Base-by-base conservation (phyloP, 2,113 vertebrate genomes). In the Enhydra lutris region DNA sequence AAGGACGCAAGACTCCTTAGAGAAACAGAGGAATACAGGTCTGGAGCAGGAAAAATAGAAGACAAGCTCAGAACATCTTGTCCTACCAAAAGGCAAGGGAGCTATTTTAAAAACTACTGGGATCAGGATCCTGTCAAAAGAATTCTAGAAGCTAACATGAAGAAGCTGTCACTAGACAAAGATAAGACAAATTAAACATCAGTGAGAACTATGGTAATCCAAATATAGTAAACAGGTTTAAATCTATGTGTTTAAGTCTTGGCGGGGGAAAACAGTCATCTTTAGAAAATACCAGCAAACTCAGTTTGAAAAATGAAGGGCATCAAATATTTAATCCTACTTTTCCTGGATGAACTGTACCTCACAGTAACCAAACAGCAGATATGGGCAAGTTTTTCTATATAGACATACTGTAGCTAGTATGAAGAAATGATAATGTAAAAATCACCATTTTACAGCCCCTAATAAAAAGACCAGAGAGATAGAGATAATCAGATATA, bases 281-380 rank as follows among this genome's bases (percentile, higher is more conserved):
- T 90, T 87, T 52, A 39, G 39, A 88, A 97, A 93, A 80, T 42
- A 36, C 34, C 31, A 91, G 50, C 23, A 94, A 96, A 93, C 78
- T 73, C 82, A 63, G n/a, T 78, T n/a, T 86, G 45, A 89, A 95
- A 96, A 93, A 90, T 36, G 21, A 92, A 89, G 21, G 34, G 39
- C 91, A 74, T 52, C 81, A 95, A 91, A 50, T 86, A 84, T 84
- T 78, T 71, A 88, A 88, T 61, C 47, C 45, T 63, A 20, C 34
- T 45, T 95, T 96, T 85, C 69, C 57, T 61, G 76, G 34, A 42
- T 80, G 52, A 96, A 83, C 17, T 88, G 1, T 65, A 95, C 7
- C n/a, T 79, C 87, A 82, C 52, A 13, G 61, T 63, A 94, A 88
- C 20, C 86, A 93, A 91, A 36, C 12, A 23, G 21, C 17, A n/a